Evolutionary conservation across 2,797 vertebrate species (phyloP), one percentile per base, ranked within the genome.

Genomic region (Rhinophrynus dorsalis): DNA sequence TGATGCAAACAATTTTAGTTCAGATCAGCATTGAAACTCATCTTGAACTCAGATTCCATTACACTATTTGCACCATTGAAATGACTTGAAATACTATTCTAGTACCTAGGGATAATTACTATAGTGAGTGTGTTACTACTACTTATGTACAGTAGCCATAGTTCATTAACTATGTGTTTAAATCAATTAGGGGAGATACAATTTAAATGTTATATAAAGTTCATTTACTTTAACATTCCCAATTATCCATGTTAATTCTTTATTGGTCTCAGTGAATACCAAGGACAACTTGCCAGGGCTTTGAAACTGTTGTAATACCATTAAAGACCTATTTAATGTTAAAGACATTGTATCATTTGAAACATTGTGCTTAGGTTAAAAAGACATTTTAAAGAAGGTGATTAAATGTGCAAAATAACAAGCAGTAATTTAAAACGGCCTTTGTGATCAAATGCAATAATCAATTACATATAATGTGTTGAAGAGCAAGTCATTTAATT

Each of bases 321-420:
- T 72, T 57, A 65, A 65, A 57, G 60, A 64, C 60, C 60, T 58
- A 48, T 65, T 65, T 72, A 64, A 72, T 52, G 52, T 72, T 72
- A 72, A 65, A 65, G 21, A 38, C 52, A 64, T 55, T 70, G 30
- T 50, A 65, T 72, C 47, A 71, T 13, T 44, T 20, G 37, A 32
- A 26, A 63, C 37, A 48, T 37, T 51, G 10, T 58, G 50, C 50
- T 52, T 51, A 51, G 61, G 52, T 64, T 58, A 72, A 65, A 65
- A 30, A 38, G 17, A 10, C 61, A 72, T 65, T 72, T 32, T 42
- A 47, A 4, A 32, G 13, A 48, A 65, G 33, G 15, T 52, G 7
- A 37, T 51, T 65, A 42, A 64, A 71, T 64, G 61, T 33, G 45
- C n/a, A 65, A 65, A 17, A 77, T 68, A 70, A 69, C 48, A 78